Evolutionary conservation across 23 tunicate genomes (phyloP).

Genomic region (Halocynthia roretzi): DNA sequence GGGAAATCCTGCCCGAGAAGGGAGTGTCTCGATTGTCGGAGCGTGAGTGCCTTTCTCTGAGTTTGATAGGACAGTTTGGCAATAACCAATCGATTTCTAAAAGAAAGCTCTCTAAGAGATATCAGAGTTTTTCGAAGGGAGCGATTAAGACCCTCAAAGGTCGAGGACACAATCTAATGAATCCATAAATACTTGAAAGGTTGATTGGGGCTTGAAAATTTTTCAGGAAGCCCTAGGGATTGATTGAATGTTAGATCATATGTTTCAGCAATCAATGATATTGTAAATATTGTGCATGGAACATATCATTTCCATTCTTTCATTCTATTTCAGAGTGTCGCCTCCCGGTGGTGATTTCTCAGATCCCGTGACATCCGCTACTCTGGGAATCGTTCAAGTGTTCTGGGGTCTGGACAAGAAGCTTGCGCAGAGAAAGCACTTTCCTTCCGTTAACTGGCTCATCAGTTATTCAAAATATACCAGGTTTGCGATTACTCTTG

Average conservation of each 20-base stretch:
- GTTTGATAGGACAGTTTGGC: background rate
- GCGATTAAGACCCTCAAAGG: no score
- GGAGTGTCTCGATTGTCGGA: conserved; percentile 96
- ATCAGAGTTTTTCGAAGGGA: no score
- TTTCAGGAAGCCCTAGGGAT: no score
- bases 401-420: conserved; percentile 99
- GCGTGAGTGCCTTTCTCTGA: conserved; percentile 53
- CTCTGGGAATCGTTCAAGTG: conserved; percentile 98
- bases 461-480: conserved; percentile 93
- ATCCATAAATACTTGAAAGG: no score
- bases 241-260: no score
- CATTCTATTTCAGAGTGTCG: conserved; percentile 81
- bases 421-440: conserved; percentile 94
- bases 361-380: conserved; percentile 98
- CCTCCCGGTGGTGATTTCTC: conserved; percentile 99
- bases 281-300: no score
- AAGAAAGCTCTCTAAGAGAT: no score
- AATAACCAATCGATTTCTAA: no score
- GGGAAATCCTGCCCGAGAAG: conserved; percentile 92
- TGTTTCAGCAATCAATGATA: no score
- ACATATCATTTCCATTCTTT: no score
- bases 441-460: conserved; percentile 98
- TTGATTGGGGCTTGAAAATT: no score
- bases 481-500: conserved; percentile 27
- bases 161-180: no score